Percentiles rank a stretch among this genome's conserved stretches.
Conservation (phyloP, 2,888 invertebrate species). For the Diplolepis rosae region DNA sequence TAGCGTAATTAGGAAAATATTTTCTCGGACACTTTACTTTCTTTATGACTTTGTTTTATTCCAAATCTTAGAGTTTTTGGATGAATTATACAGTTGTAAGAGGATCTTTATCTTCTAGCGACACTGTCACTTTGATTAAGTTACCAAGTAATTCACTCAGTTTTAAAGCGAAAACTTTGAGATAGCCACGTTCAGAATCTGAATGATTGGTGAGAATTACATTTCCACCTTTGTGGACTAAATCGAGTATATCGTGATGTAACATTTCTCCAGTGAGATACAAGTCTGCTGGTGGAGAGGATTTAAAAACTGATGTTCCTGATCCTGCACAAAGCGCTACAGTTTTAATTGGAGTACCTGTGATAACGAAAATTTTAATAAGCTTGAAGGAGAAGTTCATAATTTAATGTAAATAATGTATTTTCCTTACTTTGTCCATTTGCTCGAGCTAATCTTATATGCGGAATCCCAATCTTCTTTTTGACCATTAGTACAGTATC, state of each 20-base stretch:
- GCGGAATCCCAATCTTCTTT: slow-evolving; percentile 79
- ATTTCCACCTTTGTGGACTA: slow-evolving; percentile 83
- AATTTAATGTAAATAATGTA: slow-evolving; percentile 4
- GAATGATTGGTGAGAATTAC: slow-evolving; percentile 95
- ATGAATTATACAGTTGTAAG: slow-evolving; percentile 79
- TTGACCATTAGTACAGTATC: slow-evolving; percentile 82
- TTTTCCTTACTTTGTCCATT: slow-evolving; percentile 66
- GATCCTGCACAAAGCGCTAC: slow-evolving; percentile 94
- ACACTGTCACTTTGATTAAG: slow-evolving; percentile 80
- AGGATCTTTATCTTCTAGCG: slow-evolving; percentile 86
- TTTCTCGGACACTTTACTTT: slow-evolving; percentile 5
- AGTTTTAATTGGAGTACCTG: slow-evolving; percentile 76
- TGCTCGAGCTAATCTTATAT: slow-evolving; percentile 85
- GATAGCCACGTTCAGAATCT: slow-evolving; percentile 93
- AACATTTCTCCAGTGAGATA: slow-evolving; percentile 95
- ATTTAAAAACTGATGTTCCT: slow-evolving; percentile 85
- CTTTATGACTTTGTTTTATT: slow-evolving; percentile 6
- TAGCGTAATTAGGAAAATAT: slow-evolving; percentile 10
- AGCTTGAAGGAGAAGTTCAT: slow-evolving; percentile 23
- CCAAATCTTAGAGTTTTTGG: neutral
- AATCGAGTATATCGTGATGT: slow-evolving; percentile 94
- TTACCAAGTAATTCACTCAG: slow-evolving; percentile 73
- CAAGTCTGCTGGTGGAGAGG: slow-evolving; percentile 81
- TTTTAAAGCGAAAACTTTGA: slow-evolving; percentile 77
- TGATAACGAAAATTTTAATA: slow-evolving; percentile 53